These are phyloP conservation scores for Atta colombica DNA, from an alignment of 1,140 invertebrate species.

Conservation along the genomic window DNA sequence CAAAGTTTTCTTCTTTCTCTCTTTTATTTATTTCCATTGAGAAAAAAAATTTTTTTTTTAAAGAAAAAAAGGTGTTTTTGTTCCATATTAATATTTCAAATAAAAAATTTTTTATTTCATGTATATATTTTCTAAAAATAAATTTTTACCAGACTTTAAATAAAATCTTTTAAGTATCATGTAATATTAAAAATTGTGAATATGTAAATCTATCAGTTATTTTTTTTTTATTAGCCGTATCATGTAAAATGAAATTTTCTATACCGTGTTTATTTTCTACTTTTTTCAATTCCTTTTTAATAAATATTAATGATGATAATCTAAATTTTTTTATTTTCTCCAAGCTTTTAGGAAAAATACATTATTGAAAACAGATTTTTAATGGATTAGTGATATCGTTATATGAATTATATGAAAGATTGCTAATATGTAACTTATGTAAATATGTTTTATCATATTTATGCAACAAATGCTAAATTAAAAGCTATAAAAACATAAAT, in stretches of 20 bases:
- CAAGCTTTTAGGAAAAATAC: background rate
- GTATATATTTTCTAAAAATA: background rate
- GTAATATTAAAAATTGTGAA: constrained; percentile 40
- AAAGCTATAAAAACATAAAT: background rate
- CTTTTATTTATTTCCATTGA: background rate
- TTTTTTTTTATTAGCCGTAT: background rate
- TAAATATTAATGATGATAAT: constrained; percentile 26
- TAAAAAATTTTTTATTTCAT: background rate
- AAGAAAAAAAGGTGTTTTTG: background rate
- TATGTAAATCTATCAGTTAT: background rate
- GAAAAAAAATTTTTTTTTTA: background rate
- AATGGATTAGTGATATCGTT: background rate
- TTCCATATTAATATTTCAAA: constrained; percentile 6
- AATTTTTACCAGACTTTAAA: background rate
- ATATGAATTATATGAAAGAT: background rate
- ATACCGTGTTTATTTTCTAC: background rate
- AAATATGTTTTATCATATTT: background rate
- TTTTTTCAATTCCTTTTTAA: background rate
- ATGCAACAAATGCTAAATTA: background rate
- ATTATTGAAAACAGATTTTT: background rate
- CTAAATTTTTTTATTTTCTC: background rate
- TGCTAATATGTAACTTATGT: background rate
- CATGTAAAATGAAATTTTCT: constrained; percentile 7
- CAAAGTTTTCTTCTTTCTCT: background rate
- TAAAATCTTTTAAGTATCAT: background rate